Evolutionary conservation across 2,888 invertebrate genomes (phyloP), one percentile per base, ranked within the genome.

Genomic region (Pristionchus exspectatus): DNA sequence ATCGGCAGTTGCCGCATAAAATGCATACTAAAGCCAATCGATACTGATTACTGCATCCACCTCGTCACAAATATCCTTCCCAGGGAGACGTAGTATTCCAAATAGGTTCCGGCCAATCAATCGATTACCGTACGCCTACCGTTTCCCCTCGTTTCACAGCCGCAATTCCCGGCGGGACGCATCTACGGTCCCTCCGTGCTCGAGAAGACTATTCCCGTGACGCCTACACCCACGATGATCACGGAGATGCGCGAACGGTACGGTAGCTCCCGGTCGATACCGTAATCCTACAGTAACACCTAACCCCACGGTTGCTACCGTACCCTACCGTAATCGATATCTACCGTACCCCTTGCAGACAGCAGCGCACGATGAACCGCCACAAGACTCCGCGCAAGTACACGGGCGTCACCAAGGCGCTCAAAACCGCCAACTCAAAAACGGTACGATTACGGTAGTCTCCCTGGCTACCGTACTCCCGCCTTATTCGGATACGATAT

Each of bases 171-270:
- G 1, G 74, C 74, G 38, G 74, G 74, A 74, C 74, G 74, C 74
- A 74, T 74, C 74, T 74, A 74, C 9, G 44, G 74, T 0, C 38
- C 74, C 7, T 38, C 44, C 21, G 74, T 74, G 38, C 74, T 74
- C 44, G 74, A 38, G 38, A 21, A 18, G 38, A 74, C 74, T 0
- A 74, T 74, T 38, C 74, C 74, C 38, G 74, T 74, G 44, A 74
- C 74, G 24, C 74, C 74, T 24, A 74, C 74, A 0, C 44, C 44
- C 33, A 33, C 74, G 38, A 74, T 74, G 74, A 74, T 74, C 44
- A 38, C 33, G 9, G 74, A 74, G 74, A 74, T 74, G 74, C 38
- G 74, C 38, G 74, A 74, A 38, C 44, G 74, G 74, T 74, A 74
- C 74, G 18, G 74, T 74, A 74, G 18, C 66, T 24, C n/a, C 27